Evolutionary conservation across 2,888 invertebrate species (phyloP).

Genomic region (Cenopis cana): DNA sequence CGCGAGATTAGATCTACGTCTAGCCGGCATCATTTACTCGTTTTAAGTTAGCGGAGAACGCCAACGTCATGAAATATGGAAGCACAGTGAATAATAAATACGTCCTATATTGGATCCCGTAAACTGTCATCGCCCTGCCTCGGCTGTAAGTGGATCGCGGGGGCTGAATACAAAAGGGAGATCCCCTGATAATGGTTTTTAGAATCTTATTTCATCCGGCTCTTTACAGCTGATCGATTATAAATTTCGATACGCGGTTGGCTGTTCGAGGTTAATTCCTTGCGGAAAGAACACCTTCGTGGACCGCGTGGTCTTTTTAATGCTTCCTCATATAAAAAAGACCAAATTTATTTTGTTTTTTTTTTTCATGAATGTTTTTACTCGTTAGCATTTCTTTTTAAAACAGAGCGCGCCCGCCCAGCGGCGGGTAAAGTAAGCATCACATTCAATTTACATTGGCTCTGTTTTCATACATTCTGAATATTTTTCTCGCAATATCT

Average conservation of each 20-base stretch:
- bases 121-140: constrained; percentile 61
- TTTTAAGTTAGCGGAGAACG: constrained; percentile 63
- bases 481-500: constrained; percentile 46
- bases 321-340: neutral
- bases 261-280: constrained; percentile 21
- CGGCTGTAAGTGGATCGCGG: constrained; percentile 59
- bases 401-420: constrained; percentile 18
- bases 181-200: constrained; percentile 61
- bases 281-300: constrained; percentile 1
- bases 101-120: constrained; percentile 64
- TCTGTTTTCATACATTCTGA: constrained; percentile 56
- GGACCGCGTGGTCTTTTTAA: constrained; percentile 12
- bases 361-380: constrained; percentile 20
- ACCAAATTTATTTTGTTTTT: neutral
- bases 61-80: constrained; percentile 64
- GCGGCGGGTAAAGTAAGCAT: constrained; percentile 51
- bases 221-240: constrained; percentile 62
- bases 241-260: constrained; percentile 42
- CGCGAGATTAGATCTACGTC: constrained; percentile 49
- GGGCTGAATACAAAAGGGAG: constrained; percentile 59
- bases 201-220: constrained; percentile 60
- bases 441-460: constrained; percentile 52
- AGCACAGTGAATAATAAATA: constrained; percentile 71
- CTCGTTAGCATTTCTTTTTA: constrained; percentile 16
- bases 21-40: constrained; percentile 57